Base-by-base conservation (phyloP, 2,888 invertebrate genomes). In the Athalia cordata region DNA sequence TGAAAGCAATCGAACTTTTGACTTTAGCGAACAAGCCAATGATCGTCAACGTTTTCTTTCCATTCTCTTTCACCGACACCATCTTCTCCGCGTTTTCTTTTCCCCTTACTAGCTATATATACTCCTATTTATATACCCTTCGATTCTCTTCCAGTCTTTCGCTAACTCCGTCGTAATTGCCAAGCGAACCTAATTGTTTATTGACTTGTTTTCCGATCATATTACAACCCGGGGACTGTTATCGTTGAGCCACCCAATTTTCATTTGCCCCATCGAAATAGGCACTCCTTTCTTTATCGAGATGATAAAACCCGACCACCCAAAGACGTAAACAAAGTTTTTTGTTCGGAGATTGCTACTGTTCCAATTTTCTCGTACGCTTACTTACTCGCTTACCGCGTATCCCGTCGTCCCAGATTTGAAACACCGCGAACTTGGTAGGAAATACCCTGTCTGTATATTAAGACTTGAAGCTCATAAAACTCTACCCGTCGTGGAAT, bases 131-230 rank as follows among this genome's bases (percentile, higher is more conserved):
- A 29, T 29, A 29, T 29, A 29, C 55, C 55, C 55, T 55, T 55
- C 45, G 47, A 72, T 72, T 55, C 52, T 68, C 55, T 68, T 52
- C 11, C 64, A n/a, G 15, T n/a, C 68, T 55, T 72, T 72, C 57
- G 59, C 61, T 72, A 47, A 57, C 57, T 61, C 72, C 59, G n/a
- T 45, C 29, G 64, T 64, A 75, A 75, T 75, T 64, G 61, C 62
- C 62, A 75, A 50, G 50, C 52, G 75, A 64, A 75, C 62, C 75
- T 75, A 75, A 75, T 75, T 62, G 75, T 75, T 75, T 75, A 75
- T 75, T 62, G 75, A 75, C 75, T 75, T 75, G 75, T 75, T 75
- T 75, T 75, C 75, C 75, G 62, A 75, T 75, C 75, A 75, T 75
- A 75, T 75, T 62, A 75, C 75, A 50, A 75, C 62, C 75, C 55